Base-by-base conservation (phyloP, 1,140 invertebrate genomes). In the Heliconius nattereri region DNA sequence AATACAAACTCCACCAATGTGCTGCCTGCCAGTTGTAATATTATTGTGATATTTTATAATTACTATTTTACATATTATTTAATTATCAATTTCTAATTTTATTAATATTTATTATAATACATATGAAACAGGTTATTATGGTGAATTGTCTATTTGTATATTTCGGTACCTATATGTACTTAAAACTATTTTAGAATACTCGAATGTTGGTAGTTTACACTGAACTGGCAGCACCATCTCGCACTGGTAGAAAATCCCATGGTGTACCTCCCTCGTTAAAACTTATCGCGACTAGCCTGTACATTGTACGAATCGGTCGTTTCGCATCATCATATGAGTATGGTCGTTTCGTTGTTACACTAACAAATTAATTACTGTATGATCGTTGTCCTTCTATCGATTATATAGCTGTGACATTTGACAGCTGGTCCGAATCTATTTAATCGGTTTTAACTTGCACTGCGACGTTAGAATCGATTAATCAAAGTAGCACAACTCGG, bases 201-300 rank as follows among this genome's bases (percentile, higher is more conserved):
- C 5, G 60, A 26, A 66, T 66, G 60, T 66, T 66, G 26, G 26
- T 66, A 66, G 26, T 66, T 60, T 66, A 13, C 60, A 26, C 3
- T 66, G 60, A 72, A 35, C 71, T 72, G 71, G 71, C 71, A 72
- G 35, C 71, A 72, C 71, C 7, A 5, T 72, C 32, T 37, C 86
- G 79, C 81, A 84, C 78, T 83, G 87, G 87, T 85, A 84, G 83
- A 86, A 89, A 90, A 93, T 92, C 92, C 92, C 90, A 90, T 83
- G 79, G 78, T 84, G 86, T 87, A 87, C 70, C 79, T 83, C 84
- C 80, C 80, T 60, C 74, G 37, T 80, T 79, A 85, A 83, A 83
- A 84, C 90, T 90, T 90, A 87, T 80, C 85, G 81, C 90, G 92
- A 93, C 92, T 94, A 94, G 90, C 87, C 91, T 89, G 87, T 92